A percentile compares a stretch with the other conserved stretches of the same genome.
Evolutionary conservation across 2,797 vertebrate genomes (phyloP).

Genomic region (Gephyroberyx darwinii): DNA sequence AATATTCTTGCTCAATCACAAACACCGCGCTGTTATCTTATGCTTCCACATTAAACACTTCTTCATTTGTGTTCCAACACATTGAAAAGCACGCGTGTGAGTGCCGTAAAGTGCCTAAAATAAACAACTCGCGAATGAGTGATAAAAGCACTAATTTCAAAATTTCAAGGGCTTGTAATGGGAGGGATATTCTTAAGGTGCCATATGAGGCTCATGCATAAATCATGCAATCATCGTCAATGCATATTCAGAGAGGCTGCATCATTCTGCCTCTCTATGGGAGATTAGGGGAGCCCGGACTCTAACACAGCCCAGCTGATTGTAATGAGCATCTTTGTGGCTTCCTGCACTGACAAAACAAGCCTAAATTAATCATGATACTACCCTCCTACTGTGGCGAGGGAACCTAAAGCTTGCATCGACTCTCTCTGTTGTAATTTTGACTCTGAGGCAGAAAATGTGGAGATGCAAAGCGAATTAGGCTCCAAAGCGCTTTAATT

Average conservation of each 20-base stretch:
- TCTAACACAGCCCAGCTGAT: slow-evolving; percentile 82
- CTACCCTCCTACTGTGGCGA: slow-evolving; percentile 76
- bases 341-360: slow-evolving; percentile 82
- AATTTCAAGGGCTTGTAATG: slow-evolving; percentile 64
- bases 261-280: slow-evolving; percentile 71
- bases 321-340: slow-evolving; percentile 82
- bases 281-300: slow-evolving; percentile 74
- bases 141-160: slow-evolving; percentile 73
- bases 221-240: slow-evolving; percentile 86
- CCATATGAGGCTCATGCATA: slow-evolving; percentile 80
- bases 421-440: slow-evolving; percentile 73
- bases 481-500: slow-evolving; percentile 76
- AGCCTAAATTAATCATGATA: slow-evolving; percentile 82
- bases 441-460: slow-evolving; percentile 69
- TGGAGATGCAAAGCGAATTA: slow-evolving; percentile 67
- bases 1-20: slow-evolving; percentile 61
- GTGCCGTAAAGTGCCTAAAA: slow-evolving; percentile 49
- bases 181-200: slow-evolving; percentile 66
- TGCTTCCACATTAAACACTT: slow-evolving; percentile 42
- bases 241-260: slow-evolving; percentile 78
- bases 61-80: slow-evolving; percentile 41
- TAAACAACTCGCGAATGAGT: slow-evolving; percentile 65
- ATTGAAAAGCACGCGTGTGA: slow-evolving; percentile 47
- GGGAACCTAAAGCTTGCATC: slow-evolving; percentile 64
- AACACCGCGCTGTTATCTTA: slow-evolving; percentile 66